These are phyloP conservation scores for Serranochromis macrocephalus DNA, from an alignment of 2,113 vertebrate species.

Conservation along the genomic window DNA sequence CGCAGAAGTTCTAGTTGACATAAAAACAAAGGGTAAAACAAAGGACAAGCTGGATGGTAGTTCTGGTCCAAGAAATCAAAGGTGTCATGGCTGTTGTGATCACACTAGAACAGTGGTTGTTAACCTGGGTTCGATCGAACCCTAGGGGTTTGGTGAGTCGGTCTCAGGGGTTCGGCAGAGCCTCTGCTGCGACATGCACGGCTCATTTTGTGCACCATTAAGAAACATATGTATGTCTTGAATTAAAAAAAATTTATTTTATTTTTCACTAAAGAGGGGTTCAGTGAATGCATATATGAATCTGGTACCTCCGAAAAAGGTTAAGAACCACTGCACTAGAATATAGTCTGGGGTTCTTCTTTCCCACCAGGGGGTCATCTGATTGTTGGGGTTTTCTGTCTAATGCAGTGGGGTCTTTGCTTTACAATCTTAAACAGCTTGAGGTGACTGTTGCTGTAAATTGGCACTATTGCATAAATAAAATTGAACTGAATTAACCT, in stretches of 20 bases:
- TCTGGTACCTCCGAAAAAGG: neutral
- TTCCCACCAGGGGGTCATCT: neutral
- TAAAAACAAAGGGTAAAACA: neutral
- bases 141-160: neutral
- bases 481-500: neutral
- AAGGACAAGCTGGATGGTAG: neutral
- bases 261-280: neutral
- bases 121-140: neutral
- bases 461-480: neutral
- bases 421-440: neutral
- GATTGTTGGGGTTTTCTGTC: neutral
- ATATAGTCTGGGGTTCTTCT: neutral
- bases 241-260: fast-evolving
- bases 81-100: neutral
- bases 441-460: neutral
- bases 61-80: neutral
- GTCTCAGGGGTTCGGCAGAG: neutral
- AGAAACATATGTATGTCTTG: neutral
- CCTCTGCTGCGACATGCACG: neutral
- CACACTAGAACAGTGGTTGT: neutral
- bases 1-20: neutral
- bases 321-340: neutral
- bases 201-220: neutral
- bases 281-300: neutral
- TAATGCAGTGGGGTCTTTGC: neutral